These are phyloP conservation scores for Rhyacichthys aspro DNA, from an alignment of 2,797 vertebrate species.

Conservation along the genomic window DNA sequence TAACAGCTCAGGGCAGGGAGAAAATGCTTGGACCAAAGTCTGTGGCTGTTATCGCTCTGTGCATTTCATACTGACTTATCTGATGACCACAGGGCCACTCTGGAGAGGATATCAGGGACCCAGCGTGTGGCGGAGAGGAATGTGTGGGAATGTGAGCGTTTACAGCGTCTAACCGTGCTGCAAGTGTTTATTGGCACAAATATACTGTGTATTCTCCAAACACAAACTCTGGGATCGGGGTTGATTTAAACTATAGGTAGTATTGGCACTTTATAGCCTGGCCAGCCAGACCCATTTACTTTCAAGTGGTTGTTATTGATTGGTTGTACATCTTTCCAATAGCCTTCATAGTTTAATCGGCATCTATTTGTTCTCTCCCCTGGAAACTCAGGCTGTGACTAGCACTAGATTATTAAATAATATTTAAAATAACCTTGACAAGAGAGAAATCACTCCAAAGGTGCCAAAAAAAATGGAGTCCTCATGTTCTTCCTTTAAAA, in stretches of 20 bases:
- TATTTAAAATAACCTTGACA: too few relatives aligned
- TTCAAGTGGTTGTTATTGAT: too few relatives aligned
- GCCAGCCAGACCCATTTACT: too few relatives aligned
- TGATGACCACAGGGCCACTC: constrained; percentile 50
- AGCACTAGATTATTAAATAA: too few relatives aligned
- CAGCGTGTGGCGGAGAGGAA: constrained; percentile 20
- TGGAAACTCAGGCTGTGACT: too few relatives aligned
- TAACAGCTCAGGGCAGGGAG: constrained; percentile 48
- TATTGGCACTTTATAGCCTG: too few relatives aligned
- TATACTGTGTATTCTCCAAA: not conserved
- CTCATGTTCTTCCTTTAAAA: too few relatives aligned
- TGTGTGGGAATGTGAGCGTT: constrained; percentile 5
- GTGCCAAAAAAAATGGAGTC: too few relatives aligned
- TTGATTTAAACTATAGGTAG: constrained; percentile 15
- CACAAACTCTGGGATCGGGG: constrained; percentile 5
- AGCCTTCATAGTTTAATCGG: too few relatives aligned
- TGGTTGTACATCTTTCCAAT: too few relatives aligned
- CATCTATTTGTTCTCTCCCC: too few relatives aligned
- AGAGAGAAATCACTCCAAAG: too few relatives aligned
- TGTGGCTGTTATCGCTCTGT: constrained; percentile 45
- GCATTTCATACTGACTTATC: constrained; percentile 58
- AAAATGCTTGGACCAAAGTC: constrained; percentile 52
- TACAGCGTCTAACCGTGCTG: not conserved
- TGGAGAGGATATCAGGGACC: constrained; percentile 43
- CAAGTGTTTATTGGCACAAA: not conserved